phyloP scores from a whole-genome alignment of 2,113 vertebrate genomes.

The Xyliphius kryptos region DNA sequence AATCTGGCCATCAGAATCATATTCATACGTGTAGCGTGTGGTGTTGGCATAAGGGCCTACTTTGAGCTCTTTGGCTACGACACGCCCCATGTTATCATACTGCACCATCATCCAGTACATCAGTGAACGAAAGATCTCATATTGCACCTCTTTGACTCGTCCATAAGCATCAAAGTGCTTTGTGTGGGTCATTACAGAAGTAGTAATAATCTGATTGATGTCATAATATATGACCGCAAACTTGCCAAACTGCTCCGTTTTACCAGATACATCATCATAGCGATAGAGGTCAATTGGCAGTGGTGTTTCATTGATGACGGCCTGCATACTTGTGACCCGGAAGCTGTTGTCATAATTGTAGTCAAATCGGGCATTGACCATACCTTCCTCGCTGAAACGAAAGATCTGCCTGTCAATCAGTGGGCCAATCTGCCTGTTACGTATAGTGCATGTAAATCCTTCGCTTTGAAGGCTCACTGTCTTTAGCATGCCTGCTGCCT shows the following conservation, averaged over 20 bases:
- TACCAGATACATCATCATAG: slow-evolving; percentile 93
- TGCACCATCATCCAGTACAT: slow-evolving; percentile 99
- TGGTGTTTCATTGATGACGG: slow-evolving; percentile 93
- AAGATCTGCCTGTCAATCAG: slow-evolving; percentile 96
- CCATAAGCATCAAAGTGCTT: slow-evolving; percentile 97
- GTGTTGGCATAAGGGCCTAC: slow-evolving; percentile 98
- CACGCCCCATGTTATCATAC: slow-evolving; percentile 97
- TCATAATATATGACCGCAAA: slow-evolving; percentile 98
- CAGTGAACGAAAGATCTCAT: slow-evolving; percentile 94
- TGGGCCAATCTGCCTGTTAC: slow-evolving; percentile 92
- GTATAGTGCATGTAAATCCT: slow-evolving; percentile 91
- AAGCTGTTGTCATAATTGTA: slow-evolving; percentile 99
- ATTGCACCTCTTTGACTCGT: slow-evolving; percentile 94
- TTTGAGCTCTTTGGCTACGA: slow-evolving; percentile 91
- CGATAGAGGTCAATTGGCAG: slow-evolving; percentile 94
- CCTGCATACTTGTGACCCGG: slow-evolving; percentile 98
- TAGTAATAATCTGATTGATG: slow-evolving; percentile 98
- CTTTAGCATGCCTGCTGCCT: slow-evolving; percentile 90
- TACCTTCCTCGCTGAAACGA: slow-evolving; percentile 95
- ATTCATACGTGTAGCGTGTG: slow-evolving; percentile 91
- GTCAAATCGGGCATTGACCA: slow-evolving; percentile 96
- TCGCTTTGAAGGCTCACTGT: slow-evolving; percentile 91
- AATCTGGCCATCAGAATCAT: slow-evolving; percentile 88
- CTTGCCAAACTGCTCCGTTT: slow-evolving; percentile 96
- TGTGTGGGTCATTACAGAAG: slow-evolving; percentile 96